A percentile compares a stretch with the other conserved stretches of the same genome.
phyloP scores from a whole-genome alignment of 1,140 invertebrate species.

The Metaphire vulgaris region DNA sequence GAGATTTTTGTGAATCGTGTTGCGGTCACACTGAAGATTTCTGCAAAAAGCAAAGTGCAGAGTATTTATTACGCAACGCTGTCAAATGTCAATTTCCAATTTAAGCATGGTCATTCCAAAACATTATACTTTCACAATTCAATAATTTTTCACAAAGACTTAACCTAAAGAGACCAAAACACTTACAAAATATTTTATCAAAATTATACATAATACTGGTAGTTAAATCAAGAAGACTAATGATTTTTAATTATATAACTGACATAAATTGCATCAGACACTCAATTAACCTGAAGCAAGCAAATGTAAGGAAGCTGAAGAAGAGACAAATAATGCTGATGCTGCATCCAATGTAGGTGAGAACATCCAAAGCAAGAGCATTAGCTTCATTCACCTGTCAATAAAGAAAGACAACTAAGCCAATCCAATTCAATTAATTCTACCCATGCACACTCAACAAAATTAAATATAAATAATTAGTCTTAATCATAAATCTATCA shows the following conservation, averaged over 20 bases:
- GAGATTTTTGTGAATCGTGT: conserved; percentile 83
- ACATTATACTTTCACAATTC: neutral
- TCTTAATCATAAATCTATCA: neutral
- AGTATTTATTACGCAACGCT: neutral
- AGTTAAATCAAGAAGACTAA: neutral
- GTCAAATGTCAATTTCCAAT: neutral
- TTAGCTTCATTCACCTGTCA: conserved; percentile 37
- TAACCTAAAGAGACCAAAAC: neutral
- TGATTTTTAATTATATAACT: no score
- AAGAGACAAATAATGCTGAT: conserved; percentile 77
- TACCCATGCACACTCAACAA: neutral
- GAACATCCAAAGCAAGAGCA: conserved; percentile 64
- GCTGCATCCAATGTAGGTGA: conserved; percentile 79
- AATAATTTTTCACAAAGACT: neutral
- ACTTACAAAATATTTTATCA: conserved; percentile 8
- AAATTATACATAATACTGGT: no score
- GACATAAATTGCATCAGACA: neutral
- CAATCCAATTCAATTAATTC: no score
- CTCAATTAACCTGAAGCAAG: conserved; percentile 62
- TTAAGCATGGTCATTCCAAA: neutral
- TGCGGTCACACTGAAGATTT: conserved; percentile 61
- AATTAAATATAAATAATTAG: neutral
- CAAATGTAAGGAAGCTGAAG: conserved; percentile 74
- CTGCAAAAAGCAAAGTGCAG: conserved; percentile 52
- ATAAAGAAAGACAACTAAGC: conserved; percentile 37